Base-by-base conservation (phyloP, 2,888 invertebrate species). In the Eledona agricola region DNA sequence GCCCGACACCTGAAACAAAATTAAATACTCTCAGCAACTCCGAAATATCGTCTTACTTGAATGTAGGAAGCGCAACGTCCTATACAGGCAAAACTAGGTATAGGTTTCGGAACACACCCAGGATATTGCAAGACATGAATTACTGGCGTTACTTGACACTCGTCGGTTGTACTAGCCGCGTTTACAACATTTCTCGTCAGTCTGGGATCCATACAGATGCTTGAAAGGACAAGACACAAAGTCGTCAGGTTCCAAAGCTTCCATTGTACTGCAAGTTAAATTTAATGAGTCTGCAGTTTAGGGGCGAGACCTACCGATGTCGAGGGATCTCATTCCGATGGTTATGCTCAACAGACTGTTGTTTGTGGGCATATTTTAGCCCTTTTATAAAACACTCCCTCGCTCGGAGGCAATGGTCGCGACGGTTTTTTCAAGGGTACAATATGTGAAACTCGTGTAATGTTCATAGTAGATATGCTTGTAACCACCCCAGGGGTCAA, bases 1-100 rank as follows among this genome's bases (percentile, higher is more conserved):
- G 3, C 93, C 93, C 19, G 94, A 94, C 3, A 95, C 93, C 94
- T 94, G 57, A 45, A 70, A 69, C 54, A 59, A 54, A 40, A 16
- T 35, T 37, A n/a, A 5, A n/a, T n/a, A n/a, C n/a, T n/a, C n/a
- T n/a, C n/a, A n/a, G n/a, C n/a, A n/a, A n/a, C n/a, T n/a, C n/a
- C n/a, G n/a, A n/a, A n/a, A n/a, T n/a, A n/a, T n/a, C n/a, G n/a
- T 12, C 56, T 71, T 78, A 93, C 94, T 84, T 95, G 95, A 40
- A 95, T 87, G 68, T 95, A 95, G 63, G 93, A 94, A 42, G 90
- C 88, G 74, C 95, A 96, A 68, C 89, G 85, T 45, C 95, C 95
- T 54, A 90, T 89, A 69, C 95, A 96, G 10, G 94, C 94, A 74
- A 92, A 95, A 55, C 93, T 94, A 1, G 95, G 93, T 66, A 96